Evolutionary conservation across 2,888 invertebrate species (phyloP), one percentile per base, ranked within the genome.

Genomic region (Napeogenes inachia): DNA sequence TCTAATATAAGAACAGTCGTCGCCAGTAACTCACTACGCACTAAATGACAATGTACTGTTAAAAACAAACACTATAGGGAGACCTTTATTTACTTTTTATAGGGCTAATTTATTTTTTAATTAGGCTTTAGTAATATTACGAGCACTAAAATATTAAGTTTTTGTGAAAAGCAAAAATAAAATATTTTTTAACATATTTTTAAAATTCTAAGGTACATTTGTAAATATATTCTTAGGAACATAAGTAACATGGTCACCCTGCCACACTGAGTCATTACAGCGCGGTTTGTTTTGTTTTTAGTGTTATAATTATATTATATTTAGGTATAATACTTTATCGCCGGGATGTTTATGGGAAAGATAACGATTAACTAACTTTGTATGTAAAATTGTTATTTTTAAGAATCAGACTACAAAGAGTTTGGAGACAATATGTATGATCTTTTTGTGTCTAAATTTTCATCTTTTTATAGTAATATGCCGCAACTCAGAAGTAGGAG

Each of bases 1-100:
- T 80, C 80, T 83, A 83, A 83, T 83, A 78, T 50, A 50, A 50
- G 50, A 50, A 30, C 50, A 50, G 50, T 30, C 30, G 30, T 10
- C 42, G 50, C 30, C 30, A 10, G 50, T 30, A 50, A 30, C 62
- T 64, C 64, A 66, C 68, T 71, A 68, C 72, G 71, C 69, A 70
- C 68, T 71, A 64, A 66, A 66, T 59, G 62, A 61, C 62, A 64
- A 68, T 64, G 61, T 62, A 61, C 64, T 61, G 59, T 55, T 60
- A 65, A 65, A 66, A 50, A 30, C 8, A 50, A 30, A 30, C 3
- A 50, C 8, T 50, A 50, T 50, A 10, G 21, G 13, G 8, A 3
- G 13, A 50, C 21, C 10, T 50, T 50, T 47, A 21, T 13, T 5
- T 35, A 2, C 35, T 6, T 35, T 35, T 35, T 35, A 35, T 35